Evolutionary conservation across 2,888 invertebrate genomes (phyloP), one percentile per base, ranked within the genome.

Genomic region (Sphecodes monilicornis): DNA sequence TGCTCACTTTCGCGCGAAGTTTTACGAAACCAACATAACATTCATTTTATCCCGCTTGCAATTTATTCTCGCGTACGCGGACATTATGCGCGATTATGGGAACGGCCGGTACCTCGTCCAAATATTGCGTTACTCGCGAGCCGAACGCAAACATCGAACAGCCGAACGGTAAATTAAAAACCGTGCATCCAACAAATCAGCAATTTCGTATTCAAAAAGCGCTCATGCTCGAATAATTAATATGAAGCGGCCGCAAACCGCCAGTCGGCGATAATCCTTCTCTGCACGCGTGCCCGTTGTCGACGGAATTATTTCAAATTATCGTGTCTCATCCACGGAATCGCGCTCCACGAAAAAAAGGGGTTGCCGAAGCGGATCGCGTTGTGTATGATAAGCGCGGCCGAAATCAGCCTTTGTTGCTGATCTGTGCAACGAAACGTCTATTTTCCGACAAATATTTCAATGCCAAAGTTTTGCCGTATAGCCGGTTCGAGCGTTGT

Each of bases 181-280:
- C 26, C 22, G 71, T 22, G 32, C 36, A 8, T 18, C 46, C 75
- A n/a, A n/a, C 36, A 64, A 71, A 75, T 75, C 39, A 46, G 41
- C 26, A 75, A 66, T 75, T 66, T 75, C 64, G 43, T 43, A 41
- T 66, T 26, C n/a, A 22, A 57, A 60, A 57, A 57, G 18, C 73
- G 39, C 5, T 57, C 64, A 41, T 29, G 41, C 18, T 41, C 41
- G 41, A 39, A 57, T 73, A 60, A 73, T 73, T 73, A 57, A 57
- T 41, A 41, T 36, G 5, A 26, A 3, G 5, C 26, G 26, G 57
- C 57, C 39, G 43, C 29, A 29, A 70, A 70, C 29, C 26, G 18
- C 1, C 29, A 26, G 41, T 26, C n/a, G 13, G 26, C 71, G 46
- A 32, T 71, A 32, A 70, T 50, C 32, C 71, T 71, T 32, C 46